Percentiles rank a stretch among this genome's conserved stretches.
phyloP scores from a whole-genome alignment of 2,797 vertebrate genomes.

The Clamator glandarius region DNA sequence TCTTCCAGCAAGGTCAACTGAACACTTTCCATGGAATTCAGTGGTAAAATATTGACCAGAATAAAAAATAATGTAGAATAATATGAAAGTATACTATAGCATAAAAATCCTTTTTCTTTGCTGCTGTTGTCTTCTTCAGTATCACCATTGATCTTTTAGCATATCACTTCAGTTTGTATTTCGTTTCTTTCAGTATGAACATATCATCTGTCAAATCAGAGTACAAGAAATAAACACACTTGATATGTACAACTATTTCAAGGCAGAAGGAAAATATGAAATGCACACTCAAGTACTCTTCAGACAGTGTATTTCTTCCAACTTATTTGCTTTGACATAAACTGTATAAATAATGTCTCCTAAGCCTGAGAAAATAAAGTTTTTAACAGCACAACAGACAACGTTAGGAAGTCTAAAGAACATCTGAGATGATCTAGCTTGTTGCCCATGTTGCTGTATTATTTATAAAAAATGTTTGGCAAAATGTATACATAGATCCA shows the following conservation, averaged over 20 bases:
- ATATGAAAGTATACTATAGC: neutral
- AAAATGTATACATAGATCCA: neutral
- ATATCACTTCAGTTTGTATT: neutral
- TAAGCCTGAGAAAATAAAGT: constrained; percentile 11
- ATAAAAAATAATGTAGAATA: neutral
- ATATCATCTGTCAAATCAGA: neutral
- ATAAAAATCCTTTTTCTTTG: neutral
- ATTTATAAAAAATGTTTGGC: neutral
- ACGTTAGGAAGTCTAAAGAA: neutral
- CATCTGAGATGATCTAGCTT: neutral
- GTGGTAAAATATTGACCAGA: neutral
- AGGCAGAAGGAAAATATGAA: neutral
- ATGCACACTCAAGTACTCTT: neutral
- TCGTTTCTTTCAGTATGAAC: neutral
- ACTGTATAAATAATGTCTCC: constrained; percentile 19
- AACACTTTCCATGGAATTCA: neutral
- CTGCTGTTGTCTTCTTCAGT: neutral
- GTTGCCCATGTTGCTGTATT: neutral
- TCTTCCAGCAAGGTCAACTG: neutral
- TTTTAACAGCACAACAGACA: neutral
- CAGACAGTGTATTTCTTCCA: constrained; percentile 20
- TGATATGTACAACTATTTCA: neutral
- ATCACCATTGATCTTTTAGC: neutral
- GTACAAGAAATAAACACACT: neutral
- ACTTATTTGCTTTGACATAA: constrained; percentile 46